Base-by-base conservation (phyloP, 37 sponge, comb jelly and placozoan genomes). In the Theonella swinhoei region DNA sequence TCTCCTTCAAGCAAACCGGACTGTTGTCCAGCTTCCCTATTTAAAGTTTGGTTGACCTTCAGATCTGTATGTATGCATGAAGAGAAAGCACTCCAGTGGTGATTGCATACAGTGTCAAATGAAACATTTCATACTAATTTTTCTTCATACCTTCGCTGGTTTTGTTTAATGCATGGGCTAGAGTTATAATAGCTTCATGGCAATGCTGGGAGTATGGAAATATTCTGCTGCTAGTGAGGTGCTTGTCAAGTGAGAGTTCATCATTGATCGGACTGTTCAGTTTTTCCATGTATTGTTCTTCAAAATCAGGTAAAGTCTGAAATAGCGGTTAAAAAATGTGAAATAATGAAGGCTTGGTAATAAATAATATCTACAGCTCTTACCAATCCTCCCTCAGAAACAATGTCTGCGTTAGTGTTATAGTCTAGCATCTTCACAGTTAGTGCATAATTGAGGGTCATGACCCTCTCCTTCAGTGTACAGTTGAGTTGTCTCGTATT, bases 381-480 rank as follows among this genome's bases (percentile, higher is more conserved):
- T 14, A 47, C 54, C 54, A 47, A 14, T 47, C 54, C 54, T 47
- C 54, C 54, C 7, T 47, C 54, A 17, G 54, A 17, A 14, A 47
- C 54, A 7, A 47, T 17, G 14, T 7, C 14, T 47, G 11, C 11
- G 11, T 47, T 7, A 14, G 54, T 47, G 14, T 47, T 47, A 14
- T 47, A 47, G 54, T 47, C 54, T 17, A 47, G 54, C 14, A 14
- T 14, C 54, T 14, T 7, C 7, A 47, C 54, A 47, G 54, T 17
- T 47, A 47, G 7, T 7, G 54, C 7, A 14, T 47, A 47, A 14
- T 47, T 7, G 54, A 47, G 54, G 14, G 54, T 14, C 54, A 47
- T 7, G 7, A 14, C 76, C 37, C 75, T 64, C 43, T 83, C 66
- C 11, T 83, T 54, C 17, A 60, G 35, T 8, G 76, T 75, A 32